These are phyloP conservation scores for Oplegnathus fasciatus DNA, from an alignment of 2,113 vertebrate species.

Conservation along the genomic window DNA sequence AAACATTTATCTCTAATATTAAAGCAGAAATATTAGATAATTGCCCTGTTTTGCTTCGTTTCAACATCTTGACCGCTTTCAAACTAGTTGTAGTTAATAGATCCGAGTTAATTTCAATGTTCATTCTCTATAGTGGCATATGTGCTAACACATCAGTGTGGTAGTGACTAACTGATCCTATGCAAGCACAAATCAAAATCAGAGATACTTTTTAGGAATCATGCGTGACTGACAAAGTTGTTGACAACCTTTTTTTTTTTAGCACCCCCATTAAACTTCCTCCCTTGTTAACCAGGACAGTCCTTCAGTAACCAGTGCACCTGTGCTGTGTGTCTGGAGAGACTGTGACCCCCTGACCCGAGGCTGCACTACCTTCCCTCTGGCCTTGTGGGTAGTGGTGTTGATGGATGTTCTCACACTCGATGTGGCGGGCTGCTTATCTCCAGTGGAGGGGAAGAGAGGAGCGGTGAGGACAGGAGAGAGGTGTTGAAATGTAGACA, in stretches of 20 bases:
- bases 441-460: constrained; percentile 44
- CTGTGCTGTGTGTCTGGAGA: constrained; percentile 54
- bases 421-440: constrained; percentile 58
- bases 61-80: neutral
- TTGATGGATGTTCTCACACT: constrained; percentile 77
- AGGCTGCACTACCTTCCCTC: constrained; percentile 55
- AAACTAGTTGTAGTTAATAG: neutral
- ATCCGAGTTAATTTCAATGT: neutral
- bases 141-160: neutral
- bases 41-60: neutral
- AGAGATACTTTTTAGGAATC: neutral
- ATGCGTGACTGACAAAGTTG: neutral
- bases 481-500: constrained; percentile 28
- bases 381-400: constrained; percentile 59
- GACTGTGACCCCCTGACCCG: constrained; percentile 42
- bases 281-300: constrained; percentile 38
- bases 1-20: neutral
- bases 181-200: neutral
- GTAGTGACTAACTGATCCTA: neutral
- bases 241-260: constrained; percentile 24
- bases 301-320: constrained; percentile 47
- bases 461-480: neutral
- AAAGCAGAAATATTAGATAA: neutral
- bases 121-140: neutral
- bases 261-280: constrained; percentile 10